A percentile compares a stretch with the other conserved stretches of the same genome.
These are phyloP conservation scores for Stichopus chloronotus DNA, from an alignment of 35 echinoderm and acorn worm species.

Conservation along the genomic window DNA sequence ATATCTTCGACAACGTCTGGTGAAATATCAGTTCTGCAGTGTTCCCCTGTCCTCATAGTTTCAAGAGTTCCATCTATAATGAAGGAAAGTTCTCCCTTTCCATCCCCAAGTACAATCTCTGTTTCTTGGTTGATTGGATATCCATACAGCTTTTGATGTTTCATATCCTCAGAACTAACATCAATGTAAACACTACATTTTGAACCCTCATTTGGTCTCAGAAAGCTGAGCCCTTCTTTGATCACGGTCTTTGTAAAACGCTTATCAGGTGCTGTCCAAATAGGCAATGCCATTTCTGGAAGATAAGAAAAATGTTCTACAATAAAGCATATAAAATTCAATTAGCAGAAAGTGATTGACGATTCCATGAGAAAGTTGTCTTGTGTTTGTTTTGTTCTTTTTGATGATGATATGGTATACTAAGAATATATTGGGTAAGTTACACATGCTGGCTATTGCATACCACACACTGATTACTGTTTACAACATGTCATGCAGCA, in stretches of 20 bases:
- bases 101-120: slow-evolving; percentile 65
- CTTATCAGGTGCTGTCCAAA: slow-evolving; percentile 67
- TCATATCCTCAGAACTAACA: not conserved
- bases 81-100: slow-evolving; percentile 61
- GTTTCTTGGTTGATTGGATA: slow-evolving; percentile 61
- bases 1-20: not conserved
- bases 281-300: not conserved
- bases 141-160: slow-evolving; percentile 58
- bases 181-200: slow-evolving; percentile 67
- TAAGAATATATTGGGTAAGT: no score
- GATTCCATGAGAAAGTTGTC: not conserved
- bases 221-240: slow-evolving; percentile 63
- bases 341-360: not conserved
- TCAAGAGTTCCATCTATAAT: slow-evolving; percentile 79
- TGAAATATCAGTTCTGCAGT: slow-evolving; percentile 42
- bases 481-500: no score
- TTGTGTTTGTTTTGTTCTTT: not conserved
- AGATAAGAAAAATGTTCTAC: not conserved
- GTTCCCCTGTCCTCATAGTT: slow-evolving; percentile 75
- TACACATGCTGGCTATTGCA: no score
- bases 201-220: slow-evolving; percentile 82
- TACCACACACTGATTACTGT: no score
- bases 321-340: not conserved
- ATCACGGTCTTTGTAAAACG: slow-evolving; percentile 77
- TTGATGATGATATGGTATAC: not conserved